Percentiles rank a stretch among this genome's conserved stretches.
These are phyloP conservation scores for Equus przewalskii DNA, from an alignment of 2,113 vertebrate species.

Conservation along the genomic window DNA sequence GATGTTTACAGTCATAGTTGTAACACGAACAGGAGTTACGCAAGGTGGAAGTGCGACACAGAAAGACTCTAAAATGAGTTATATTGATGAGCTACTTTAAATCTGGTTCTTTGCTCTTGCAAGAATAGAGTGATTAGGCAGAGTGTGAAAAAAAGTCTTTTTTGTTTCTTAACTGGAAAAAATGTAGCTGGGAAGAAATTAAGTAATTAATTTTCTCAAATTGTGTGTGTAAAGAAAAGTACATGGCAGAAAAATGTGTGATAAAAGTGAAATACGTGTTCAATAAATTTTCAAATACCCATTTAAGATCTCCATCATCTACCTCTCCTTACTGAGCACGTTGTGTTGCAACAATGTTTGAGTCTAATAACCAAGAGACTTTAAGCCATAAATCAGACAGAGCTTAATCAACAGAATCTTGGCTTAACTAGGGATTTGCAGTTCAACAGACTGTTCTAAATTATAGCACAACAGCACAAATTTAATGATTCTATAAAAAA, in stretches of 20 bases:
- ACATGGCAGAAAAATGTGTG: neutral
- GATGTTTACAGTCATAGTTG: neutral
- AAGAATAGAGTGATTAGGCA: neutral
- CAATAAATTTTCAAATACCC: neutral
- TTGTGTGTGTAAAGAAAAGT: neutral
- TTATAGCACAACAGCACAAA: conserved; percentile 44
- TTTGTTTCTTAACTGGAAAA: neutral
- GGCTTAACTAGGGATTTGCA: conserved; percentile 28
- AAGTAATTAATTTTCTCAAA: conserved; percentile 36
- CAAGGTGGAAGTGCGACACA: neutral
- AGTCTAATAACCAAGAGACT: neutral
- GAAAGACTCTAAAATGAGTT: neutral
- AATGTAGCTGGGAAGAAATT: conserved; percentile 11
- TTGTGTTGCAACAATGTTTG: neutral
- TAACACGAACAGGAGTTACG: neutral
- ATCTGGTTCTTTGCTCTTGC: neutral
- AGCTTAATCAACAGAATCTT: conserved; percentile 55
- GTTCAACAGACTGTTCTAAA: neutral
- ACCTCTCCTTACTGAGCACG: neutral
- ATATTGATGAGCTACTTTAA: neutral
- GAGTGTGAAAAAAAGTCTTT: neutral
- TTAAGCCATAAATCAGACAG: conserved; percentile 21
- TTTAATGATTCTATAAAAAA: conserved; percentile 33
- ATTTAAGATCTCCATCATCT: neutral
- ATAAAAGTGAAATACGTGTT: neutral